Conservation (phyloP, 1,140 invertebrate species). For the Cecropterus lyciades region DNA sequence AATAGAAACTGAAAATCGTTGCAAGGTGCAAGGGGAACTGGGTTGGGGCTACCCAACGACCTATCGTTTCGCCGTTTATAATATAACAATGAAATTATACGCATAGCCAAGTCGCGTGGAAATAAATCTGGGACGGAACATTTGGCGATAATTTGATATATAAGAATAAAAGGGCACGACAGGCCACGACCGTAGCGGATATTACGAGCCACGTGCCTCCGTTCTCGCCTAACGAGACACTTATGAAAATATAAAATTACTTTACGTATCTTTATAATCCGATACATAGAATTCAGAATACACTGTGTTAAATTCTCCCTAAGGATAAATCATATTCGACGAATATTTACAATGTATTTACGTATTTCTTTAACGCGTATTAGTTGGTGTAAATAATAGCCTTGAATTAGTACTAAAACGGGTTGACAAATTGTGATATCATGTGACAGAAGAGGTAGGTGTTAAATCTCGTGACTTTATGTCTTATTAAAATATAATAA, state of each 20-base stretch:
- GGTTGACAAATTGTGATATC: no score
- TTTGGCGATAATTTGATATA: constrained; percentile 68
- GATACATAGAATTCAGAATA: not conserved
- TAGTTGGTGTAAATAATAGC: no score
- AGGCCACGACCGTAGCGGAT: constrained; percentile 46
- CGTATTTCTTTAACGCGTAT: no score
- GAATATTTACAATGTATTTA: no score
- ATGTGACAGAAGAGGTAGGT: no score
- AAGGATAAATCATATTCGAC: not conserved
- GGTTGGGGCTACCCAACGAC: no score
- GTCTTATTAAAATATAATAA: no score
- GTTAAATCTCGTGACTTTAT: no score
- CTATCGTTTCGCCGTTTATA: no score
- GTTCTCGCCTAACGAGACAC: constrained; percentile 41
- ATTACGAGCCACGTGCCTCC: constrained; percentile 44
- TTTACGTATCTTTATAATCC: not conserved
- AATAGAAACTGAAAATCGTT: no score
- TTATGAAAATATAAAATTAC: constrained; percentile 41
- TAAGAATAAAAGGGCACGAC: constrained; percentile 51
- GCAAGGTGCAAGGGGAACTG: no score
- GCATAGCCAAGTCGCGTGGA: constrained; percentile 35
- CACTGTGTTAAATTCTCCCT: not conserved
- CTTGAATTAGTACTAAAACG: no score
- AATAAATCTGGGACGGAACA: constrained; percentile 56
- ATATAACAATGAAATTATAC: constrained; percentile 51